Conservation (phyloP, 2,888 invertebrate genomes). For the Drosophila niveifrons region DNA sequence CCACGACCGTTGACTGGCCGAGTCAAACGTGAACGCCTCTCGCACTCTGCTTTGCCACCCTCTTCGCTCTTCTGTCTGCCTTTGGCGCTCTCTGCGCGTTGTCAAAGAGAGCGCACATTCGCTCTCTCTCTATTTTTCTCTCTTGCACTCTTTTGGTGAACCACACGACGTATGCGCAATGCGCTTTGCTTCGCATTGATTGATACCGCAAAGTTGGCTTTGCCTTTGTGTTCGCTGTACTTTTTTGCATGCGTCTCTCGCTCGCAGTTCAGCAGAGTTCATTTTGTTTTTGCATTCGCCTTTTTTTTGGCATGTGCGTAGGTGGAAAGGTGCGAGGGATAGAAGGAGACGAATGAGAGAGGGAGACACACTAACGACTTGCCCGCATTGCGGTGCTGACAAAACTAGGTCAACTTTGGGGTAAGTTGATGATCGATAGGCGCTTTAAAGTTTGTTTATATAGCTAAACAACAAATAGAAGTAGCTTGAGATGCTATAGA, state of each 20-base stretch:
- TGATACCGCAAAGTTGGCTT: conserved; percentile 43
- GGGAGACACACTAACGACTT: neutral
- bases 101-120: conserved; percentile 44
- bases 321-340: conserved; percentile 23
- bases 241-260: conserved; percentile 36
- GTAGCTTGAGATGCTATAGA: no score
- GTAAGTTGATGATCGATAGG: neutral
- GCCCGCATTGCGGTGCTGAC: conserved; percentile 1
- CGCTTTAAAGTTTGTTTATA: neutral
- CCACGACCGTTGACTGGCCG: conserved; percentile 78
- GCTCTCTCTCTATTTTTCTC: conserved; percentile 16
- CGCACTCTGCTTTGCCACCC: neutral
- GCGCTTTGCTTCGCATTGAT: conserved; percentile 62
- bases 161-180: conserved; percentile 66
- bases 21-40: conserved; percentile 58
- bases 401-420: conserved; percentile 40
- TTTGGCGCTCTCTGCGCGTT: conserved; percentile 3
- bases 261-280: conserved; percentile 72
- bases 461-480: no score
- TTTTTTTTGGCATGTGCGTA: conserved; percentile 53
- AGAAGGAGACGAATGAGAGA: neutral
- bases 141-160: conserved; percentile 34
- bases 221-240: conserved; percentile 74
- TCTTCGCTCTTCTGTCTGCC: neutral
- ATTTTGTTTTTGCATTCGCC: conserved; percentile 26